Evolutionary conservation across 2,888 invertebrate genomes (phyloP).

Genomic region (Plusia festucae): DNA sequence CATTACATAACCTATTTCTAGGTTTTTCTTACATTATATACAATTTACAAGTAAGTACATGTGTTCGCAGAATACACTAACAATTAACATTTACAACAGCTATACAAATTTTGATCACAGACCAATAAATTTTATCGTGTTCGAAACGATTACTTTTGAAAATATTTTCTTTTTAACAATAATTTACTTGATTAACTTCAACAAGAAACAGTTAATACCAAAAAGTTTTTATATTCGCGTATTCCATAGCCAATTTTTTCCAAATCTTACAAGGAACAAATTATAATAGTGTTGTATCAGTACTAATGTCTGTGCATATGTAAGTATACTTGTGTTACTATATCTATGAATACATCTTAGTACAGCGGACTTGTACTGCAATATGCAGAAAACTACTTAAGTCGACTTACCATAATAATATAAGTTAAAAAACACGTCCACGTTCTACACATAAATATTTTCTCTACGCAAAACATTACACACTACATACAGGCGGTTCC

Average conservation of each 20-base stretch:
- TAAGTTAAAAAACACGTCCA: slow-evolving; percentile 17
- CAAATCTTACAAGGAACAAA: background rate
- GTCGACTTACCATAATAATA: slow-evolving; percentile 15
- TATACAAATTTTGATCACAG: slow-evolving; percentile 69
- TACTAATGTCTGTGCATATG: slow-evolving; percentile 8
- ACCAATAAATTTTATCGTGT: slow-evolving; percentile 46
- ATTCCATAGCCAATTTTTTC: background rate
- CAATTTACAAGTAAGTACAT: slow-evolving; percentile 60
- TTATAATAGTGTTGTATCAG: background rate
- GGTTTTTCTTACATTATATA: slow-evolving; percentile 42
- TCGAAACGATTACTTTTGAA: slow-evolving; percentile 20
- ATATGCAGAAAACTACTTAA: background rate
- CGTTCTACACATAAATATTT: slow-evolving; percentile 19
- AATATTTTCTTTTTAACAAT: background rate
- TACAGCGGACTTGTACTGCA: slow-evolving; percentile 8
- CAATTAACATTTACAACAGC: slow-evolving; percentile 44
- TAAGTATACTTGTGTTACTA: slow-evolving; percentile 8
- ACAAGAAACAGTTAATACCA: slow-evolving; percentile 5
- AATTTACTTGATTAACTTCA: slow-evolving; percentile 3
- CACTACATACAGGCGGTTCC: slow-evolving; percentile 50
- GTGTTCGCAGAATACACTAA: slow-evolving; percentile 33
- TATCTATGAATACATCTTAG: slow-evolving; percentile 15
- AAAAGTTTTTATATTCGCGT: background rate
- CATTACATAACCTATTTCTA: slow-evolving; percentile 7
- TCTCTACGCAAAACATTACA: slow-evolving; percentile 19